These are phyloP conservation scores for Corbicula japonica DNA, from an alignment of 2,888 invertebrate species.

Conservation along the genomic window DNA sequence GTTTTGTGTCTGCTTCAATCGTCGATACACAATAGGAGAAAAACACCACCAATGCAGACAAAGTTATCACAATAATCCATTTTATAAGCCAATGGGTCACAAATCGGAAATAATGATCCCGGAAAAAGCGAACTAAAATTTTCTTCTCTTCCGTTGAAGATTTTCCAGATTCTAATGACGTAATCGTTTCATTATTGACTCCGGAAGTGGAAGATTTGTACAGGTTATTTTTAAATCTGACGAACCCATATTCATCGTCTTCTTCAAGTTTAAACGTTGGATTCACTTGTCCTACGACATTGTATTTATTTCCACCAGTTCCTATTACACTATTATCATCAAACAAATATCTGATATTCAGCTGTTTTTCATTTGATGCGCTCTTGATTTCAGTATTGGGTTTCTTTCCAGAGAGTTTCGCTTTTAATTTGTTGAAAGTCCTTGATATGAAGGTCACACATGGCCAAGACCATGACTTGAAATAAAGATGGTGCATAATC, in stretches of 20 bases:
- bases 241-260: slow-evolving; percentile 55
- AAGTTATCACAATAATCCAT: slow-evolving; percentile 72
- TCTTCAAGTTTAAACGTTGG: slow-evolving; percentile 30
- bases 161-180: not conserved
- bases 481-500: slow-evolving; percentile 72
- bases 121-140: slow-evolving; percentile 71
- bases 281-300: slow-evolving; percentile 51
- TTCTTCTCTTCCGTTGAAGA: slow-evolving; percentile 47
- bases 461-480: slow-evolving; percentile 64
- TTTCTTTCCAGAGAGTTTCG: no score
- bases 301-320: slow-evolving; percentile 46
- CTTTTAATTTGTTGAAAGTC: not conserved
- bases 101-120: slow-evolving; percentile 75
- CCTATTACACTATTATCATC: slow-evolving; percentile 51
- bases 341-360: slow-evolving; percentile 16
- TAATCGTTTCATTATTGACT: not conserved
- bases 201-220: not conserved
- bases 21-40: slow-evolving; percentile 71
- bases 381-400: no score
- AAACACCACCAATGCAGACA: slow-evolving; percentile 59
- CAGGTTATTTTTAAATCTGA: slow-evolving; percentile 20
- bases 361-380: no score
- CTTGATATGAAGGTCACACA: slow-evolving; percentile 38
- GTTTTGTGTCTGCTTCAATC: slow-evolving; percentile 79
- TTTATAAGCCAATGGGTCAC: slow-evolving; percentile 72